These are phyloP conservation scores for zebrafish (Danio rerio) DNA, from an alignment of 2,113 vertebrate species.

Conservation along the genomic window GRCz12tu NC_133192.1:58683001-58683500, in stretches of 20 bases:
- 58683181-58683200: conserved; percentile 68
- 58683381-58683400: not conserved
- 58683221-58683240: conserved; percentile 73
- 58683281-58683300: not conserved
- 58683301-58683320: not conserved
- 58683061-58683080: conserved; percentile 77
- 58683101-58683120: conserved; percentile 43
- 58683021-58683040: conserved; percentile 51
- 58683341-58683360: too few relatives aligned
- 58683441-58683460: not conserved
- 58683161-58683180: conserved; percentile 73
- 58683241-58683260: conserved; percentile 79
- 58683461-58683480: too few relatives aligned
- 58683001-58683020: conserved; percentile 63
- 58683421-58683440: not conserved
- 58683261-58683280: conserved; percentile 90
- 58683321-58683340: too few relatives aligned
- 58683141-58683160: conserved; percentile 65
- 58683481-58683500: not conserved
- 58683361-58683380: not conserved
- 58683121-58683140: conserved; percentile 49
- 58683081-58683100: conserved; percentile 72
- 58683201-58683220: conserved; percentile 66
- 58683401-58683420: not conserved
- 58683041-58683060: conserved; percentile 73